Percentiles rank a stretch among this genome's conserved stretches.
Conservation (phyloP, 2,888 invertebrate species). For the Ischnus inquisitorius region DNA sequence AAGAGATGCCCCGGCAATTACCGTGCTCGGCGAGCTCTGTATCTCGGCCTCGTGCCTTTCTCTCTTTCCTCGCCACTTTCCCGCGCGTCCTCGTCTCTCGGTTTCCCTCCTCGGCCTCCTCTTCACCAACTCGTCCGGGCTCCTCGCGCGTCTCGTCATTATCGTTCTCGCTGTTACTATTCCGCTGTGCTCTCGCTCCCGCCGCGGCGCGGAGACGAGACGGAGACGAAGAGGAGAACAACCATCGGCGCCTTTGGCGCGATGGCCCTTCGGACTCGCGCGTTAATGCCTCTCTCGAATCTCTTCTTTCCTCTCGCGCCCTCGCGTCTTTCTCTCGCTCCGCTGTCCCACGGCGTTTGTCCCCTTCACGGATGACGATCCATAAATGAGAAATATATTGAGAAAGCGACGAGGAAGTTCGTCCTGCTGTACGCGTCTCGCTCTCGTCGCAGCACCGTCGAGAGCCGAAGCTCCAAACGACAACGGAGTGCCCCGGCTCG, state of each 20-base stretch:
- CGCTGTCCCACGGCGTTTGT: background rate
- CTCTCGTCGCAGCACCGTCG: background rate
- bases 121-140: conserved; percentile 51
- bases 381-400: conserved; percentile 65
- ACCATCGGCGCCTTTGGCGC: conserved; percentile 47
- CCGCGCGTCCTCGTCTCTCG: conserved; percentile 35
- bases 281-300: background rate
- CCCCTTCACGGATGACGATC: conserved; percentile 47
- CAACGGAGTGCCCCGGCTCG: conserved; percentile 73
- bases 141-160: conserved; percentile 74
- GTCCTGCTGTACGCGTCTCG: background rate
- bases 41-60: conserved; percentile 70
- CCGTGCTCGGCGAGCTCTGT: conserved; percentile 67
- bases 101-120: conserved; percentile 70
- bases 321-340: background rate
- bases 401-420: conserved; percentile 35
- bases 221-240: conserved; percentile 13
- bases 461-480: conserved; percentile 54
- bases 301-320: conserved; percentile 32
- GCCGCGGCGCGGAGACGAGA: conserved; percentile 1
- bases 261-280: conserved; percentile 1
- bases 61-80: conserved; percentile 55
- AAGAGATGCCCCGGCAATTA: conserved; percentile 85
- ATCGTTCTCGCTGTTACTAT: conserved; percentile 72
- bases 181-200: conserved; percentile 47